Percentiles rank a stretch among this genome's conserved stretches.
Evolutionary conservation across 2,113 vertebrate species (phyloP).

Genomic region (Neomonachus schauinslandi): DNA sequence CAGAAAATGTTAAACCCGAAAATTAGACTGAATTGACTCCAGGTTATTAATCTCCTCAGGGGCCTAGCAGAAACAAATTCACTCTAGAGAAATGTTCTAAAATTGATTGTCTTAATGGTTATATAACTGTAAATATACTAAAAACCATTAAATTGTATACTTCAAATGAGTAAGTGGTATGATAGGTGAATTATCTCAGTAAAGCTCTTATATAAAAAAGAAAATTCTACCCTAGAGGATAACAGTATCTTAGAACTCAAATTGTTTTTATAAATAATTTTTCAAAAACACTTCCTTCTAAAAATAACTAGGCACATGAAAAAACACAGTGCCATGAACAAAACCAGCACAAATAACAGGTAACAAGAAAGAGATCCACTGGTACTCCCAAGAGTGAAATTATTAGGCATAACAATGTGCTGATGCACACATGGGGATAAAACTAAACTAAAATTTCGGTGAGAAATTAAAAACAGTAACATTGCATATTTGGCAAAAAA

Average conservation of each 20-base stretch:
- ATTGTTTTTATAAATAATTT: constrained; percentile 27
- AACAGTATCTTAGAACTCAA: not conserved
- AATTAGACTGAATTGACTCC: not conserved
- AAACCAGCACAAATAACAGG: not conserved
- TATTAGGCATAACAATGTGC: not conserved
- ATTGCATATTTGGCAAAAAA: not conserved
- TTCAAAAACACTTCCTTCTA: constrained; percentile 12
- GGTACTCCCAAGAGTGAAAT: not conserved
- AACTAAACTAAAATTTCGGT: not conserved
- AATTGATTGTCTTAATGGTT: not conserved
- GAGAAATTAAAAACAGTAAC: not conserved
- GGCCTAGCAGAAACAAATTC: not conserved
- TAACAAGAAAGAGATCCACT: not conserved
- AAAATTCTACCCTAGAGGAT: not conserved
- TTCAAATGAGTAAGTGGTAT: not conserved
- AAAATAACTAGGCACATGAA: not conserved
- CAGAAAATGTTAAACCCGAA: not conserved
- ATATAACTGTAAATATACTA: not conserved
- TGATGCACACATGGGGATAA: not conserved
- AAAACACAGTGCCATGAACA: not conserved
- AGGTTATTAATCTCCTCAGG: not conserved
- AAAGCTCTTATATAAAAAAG: not conserved
- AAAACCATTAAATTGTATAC: not conserved
- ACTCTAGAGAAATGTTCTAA: not conserved
- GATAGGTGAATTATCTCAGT: not conserved